Base-by-base conservation (phyloP, 2,113 vertebrate genomes). In the Girardinichthys multiradiatus region DNA sequence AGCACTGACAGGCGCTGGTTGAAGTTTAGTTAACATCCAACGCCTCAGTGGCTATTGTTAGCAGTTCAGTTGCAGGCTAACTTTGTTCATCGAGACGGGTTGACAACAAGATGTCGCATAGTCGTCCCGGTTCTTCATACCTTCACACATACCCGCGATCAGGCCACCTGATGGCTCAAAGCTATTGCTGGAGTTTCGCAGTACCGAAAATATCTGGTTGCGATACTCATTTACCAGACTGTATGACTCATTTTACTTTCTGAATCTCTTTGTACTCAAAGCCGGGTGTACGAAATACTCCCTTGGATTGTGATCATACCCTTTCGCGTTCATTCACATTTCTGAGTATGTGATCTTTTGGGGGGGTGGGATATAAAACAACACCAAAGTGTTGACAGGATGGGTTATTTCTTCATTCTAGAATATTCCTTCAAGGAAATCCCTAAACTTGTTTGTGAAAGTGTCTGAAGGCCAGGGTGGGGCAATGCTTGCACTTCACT, bases 231-330 rank as follows among this genome's bases (percentile, higher is more conserved):
- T 83, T 81, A 60, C 64, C 7, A 63, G 82, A 74, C 72, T 26
- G 8, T 69, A 70, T 92, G 86, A 92, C 64, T 92, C 86, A 86
- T 51, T 64, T 62, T 64, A n/a, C 24, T 30, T 17, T 24, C 13
- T 14, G 69, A 19, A 67, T 75, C 29, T 63, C 45, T 68, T 57
- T 54, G 24, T 45, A 70, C 30, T 35, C 76, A 68, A 48, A 24
- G 37, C 30, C 70, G 14, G 74, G 37, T 17, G 31, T 71, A 64
- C n/a, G n/a, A n/a, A n/a, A n/a, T 51, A 88, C 66, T 72, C 82
- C 76, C 63, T 58, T 77, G 85, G 86, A 86, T 85, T 89, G 81
- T 71, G 30, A 1, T 78, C 62, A 64, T 73, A 62, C 62, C 29
- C 17, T 17, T 62, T 26, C 58, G 10, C 33, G 2, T 62, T n/a